Evolutionary conservation across 2,797 vertebrate genomes (phyloP).

Genomic region (Tarsius wallacei): DNA sequence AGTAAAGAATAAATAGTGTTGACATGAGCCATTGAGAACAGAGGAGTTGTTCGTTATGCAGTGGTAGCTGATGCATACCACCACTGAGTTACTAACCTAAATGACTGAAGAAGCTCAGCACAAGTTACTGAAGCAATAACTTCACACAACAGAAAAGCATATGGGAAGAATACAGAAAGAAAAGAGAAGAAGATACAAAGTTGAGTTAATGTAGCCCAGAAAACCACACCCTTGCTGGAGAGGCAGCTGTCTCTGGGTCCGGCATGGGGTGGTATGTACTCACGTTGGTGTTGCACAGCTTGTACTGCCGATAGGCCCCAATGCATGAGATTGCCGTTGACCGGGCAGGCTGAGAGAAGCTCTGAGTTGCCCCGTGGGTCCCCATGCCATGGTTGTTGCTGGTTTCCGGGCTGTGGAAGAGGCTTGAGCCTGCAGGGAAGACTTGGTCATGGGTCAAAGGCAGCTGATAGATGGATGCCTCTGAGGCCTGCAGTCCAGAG

Average conservation of each 20-base stretch:
- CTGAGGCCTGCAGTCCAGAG: constrained; percentile 86
- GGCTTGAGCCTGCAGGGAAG: constrained; percentile 86
- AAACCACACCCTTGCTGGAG: neutral
- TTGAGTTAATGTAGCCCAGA: neutral
- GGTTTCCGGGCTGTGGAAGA: constrained; percentile 84
- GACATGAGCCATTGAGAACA: neutral
- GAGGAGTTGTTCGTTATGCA: neutral
- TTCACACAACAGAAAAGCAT: neutral
- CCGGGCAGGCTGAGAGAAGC: constrained; percentile 83
- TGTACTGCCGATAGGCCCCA: constrained; percentile 93
- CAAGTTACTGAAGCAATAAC: neutral
- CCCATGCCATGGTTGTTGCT: constrained; percentile 75
- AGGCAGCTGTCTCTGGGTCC: rapidly evolving
- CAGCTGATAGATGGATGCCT: constrained; percentile 92
- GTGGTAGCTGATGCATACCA: neutral
- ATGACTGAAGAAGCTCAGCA: neutral
- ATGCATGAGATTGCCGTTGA: constrained; percentile 90
- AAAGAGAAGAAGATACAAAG: neutral
- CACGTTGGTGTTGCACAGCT: constrained; percentile 95
- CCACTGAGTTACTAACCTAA: neutral
- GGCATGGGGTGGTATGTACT: constrained; percentile 74
- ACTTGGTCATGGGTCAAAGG: constrained; percentile 76
- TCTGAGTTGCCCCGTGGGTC: constrained; percentile 82
- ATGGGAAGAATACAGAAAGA: neutral
- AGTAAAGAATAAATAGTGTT: constrained; percentile 2